phyloP scores from a whole-genome alignment of 2,888 invertebrate species.

The Autographa gamma region DNA sequence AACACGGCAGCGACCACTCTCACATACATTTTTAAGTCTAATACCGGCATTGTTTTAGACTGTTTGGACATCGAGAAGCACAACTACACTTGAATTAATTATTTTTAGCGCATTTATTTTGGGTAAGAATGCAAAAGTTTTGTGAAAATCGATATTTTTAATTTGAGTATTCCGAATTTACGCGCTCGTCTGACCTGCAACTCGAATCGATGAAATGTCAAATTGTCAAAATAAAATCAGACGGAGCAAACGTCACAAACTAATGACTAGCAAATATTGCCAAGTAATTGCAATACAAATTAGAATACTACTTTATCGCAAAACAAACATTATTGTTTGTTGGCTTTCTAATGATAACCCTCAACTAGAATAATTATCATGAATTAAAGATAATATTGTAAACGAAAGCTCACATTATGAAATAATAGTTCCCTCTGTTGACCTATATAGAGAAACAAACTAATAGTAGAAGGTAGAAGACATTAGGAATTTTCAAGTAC shows the following conservation, averaged over 20 bases:
- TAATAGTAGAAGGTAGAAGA: neutral
- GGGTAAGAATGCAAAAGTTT: slow-evolving; percentile 26
- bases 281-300: neutral
- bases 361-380: neutral
- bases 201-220: slow-evolving; percentile 1
- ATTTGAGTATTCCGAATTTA: slow-evolving; percentile 62
- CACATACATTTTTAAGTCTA: slow-evolving; percentile 81
- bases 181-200: slow-evolving; percentile 60
- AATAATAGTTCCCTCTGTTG: neutral
- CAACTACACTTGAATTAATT: slow-evolving; percentile 22
- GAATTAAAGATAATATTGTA: neutral
- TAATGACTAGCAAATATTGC: slow-evolving; percentile 3
- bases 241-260: neutral
- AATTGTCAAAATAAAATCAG: slow-evolving; percentile 14
- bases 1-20: slow-evolving; percentile 82
- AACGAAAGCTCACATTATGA: neutral
- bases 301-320: neutral
- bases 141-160: slow-evolving; percentile 59
- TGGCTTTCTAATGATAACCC: neutral
- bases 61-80: slow-evolving; percentile 76
- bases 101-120: slow-evolving; percentile 38
- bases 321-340: neutral
- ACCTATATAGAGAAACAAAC: neutral
- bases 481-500: neutral
- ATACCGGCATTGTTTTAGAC: slow-evolving; percentile 79